Base-by-base conservation (phyloP, 2,888 invertebrate genomes). In the Phragmatobia fuliginosa region DNA sequence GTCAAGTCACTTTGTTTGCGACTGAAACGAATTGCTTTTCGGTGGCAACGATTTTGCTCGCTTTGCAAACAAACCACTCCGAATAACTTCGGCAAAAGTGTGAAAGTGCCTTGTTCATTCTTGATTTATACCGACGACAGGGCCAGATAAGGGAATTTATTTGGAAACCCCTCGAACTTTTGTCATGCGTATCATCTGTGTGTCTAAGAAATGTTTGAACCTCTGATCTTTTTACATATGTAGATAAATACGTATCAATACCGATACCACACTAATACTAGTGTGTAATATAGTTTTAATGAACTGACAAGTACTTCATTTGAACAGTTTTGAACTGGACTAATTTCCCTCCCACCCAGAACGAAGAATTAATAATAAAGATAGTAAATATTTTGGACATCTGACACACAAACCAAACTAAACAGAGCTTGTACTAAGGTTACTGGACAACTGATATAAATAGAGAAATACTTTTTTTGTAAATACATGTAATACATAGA, bases 41-140 rank as follows among this genome's bases (percentile, higher is more conserved):
- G 78, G 78, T 82, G 79, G 81, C 81, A 81, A 80, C 85, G 87
- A 78, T 86, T 88, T 80, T 86, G 86, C 82, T 82, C 85, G 83
- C 86, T 86, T 83, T 80, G 81, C 85, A 87, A 90, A 90, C 88
- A 90, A 91, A 88, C 86, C 86, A 83, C 85, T 86, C 73, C 70
- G 78, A 83, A 76, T 78, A 87, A 86, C 84, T 86, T 87, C 79
- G 77, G 77, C 78, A 81, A 83, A 88, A 87, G 86, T 87, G 84
- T 83, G 83, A 83, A 87, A 88, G 85, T 84, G 78, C 82, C 83
- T 85, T 83, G 83, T 88, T 87, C 86, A 83, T 72, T 82, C 79
- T 80, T 87, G 89, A 89, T 91, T 90, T 88, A 90, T 90, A 89
- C 85, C 85, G 83, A 87, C 83, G 86, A 85, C 84, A 85, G 78